Evolutionary conservation across 2,888 invertebrate genomes (phyloP), one percentile per base, ranked within the genome.

Genomic region (Leptinotarsa tumamoca): DNA sequence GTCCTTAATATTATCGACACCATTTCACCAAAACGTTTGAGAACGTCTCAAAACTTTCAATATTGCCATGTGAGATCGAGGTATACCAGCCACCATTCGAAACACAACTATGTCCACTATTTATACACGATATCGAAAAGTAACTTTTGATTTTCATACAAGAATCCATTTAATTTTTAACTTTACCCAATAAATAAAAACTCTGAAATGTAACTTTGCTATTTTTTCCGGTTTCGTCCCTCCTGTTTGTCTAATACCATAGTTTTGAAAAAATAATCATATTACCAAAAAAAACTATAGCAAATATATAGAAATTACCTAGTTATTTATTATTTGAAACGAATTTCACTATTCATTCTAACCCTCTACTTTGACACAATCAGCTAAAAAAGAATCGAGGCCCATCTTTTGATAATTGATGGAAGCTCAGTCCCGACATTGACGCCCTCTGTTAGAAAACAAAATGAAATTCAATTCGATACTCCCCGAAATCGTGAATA

Each of bases 51-150:
- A 27, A 21, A 52, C n/a, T 52, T 58, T n/a, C 33, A 63, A 63
- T 63, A 63, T 63, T 63, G 63, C 63, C 63, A 43, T 33, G 43
- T 63, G 63, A 63, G 63, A 63, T 63, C 63, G 43, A 63, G 21
- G 23, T 58, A 21, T 23, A 58, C 21, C 21, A 58, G 58, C 15
- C 58, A 15, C 58, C 15, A 58, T 58, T 23, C 23, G 17, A 23
- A 23, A 4, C 58, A 58, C 15, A 23, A 23, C 21, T 21, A 58
- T 13, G 3, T 10, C 21, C n/a, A 52, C 4, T 52, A 52, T 52
- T 52, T n/a, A 52, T 52, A 52, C 15, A 52, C n/a, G 52, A 52
- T 52, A 52, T 52, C 52, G 15, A n/a, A 52, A 52, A 17, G 4
- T n/a, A 52, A 52, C n/a, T 52, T 52, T 52, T 4, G 17, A 17